Conservation (phyloP, 2,113 vertebrate species). For the Columba janthina region DNA sequence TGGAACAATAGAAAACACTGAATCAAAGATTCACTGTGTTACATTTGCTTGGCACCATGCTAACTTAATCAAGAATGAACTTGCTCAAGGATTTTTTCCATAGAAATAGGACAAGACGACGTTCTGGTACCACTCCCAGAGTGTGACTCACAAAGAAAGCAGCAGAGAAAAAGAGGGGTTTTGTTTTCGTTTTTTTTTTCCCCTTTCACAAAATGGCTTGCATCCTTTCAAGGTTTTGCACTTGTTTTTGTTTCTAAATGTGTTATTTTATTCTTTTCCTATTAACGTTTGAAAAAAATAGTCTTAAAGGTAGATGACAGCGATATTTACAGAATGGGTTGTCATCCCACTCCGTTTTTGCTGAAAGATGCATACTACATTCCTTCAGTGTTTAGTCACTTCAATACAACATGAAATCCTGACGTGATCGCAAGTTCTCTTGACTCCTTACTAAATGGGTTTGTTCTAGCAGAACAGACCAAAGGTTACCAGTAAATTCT, state of each 20-base stretch:
- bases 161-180: not conserved
- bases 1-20: not conserved
- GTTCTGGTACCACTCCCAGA: slow-evolving; percentile 43
- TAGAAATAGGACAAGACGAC: slow-evolving; percentile 36
- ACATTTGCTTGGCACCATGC: slow-evolving; percentile 34
- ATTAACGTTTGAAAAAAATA: not conserved
- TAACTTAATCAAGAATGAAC: slow-evolving; percentile 43
- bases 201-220: not conserved
- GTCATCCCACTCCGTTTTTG: not conserved
- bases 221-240: slow-evolving; percentile 17
- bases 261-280: not conserved
- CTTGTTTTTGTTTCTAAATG: not conserved
- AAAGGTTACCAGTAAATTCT: not conserved
- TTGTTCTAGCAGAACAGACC: not conserved
- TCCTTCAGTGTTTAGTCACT: not conserved
- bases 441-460: not conserved
- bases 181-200: not conserved
- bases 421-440: not conserved
- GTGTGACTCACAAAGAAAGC: slow-evolving; percentile 48
- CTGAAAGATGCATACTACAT: not conserved
- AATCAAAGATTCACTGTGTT: slow-evolving; percentile 21
- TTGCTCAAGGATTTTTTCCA: slow-evolving; percentile 55
- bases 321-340: not conserved
- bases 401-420: not conserved
- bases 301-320: not conserved